Evolutionary conservation across 2,113 vertebrate species (phyloP).

Genomic region (Falcunculus frontatus): DNA sequence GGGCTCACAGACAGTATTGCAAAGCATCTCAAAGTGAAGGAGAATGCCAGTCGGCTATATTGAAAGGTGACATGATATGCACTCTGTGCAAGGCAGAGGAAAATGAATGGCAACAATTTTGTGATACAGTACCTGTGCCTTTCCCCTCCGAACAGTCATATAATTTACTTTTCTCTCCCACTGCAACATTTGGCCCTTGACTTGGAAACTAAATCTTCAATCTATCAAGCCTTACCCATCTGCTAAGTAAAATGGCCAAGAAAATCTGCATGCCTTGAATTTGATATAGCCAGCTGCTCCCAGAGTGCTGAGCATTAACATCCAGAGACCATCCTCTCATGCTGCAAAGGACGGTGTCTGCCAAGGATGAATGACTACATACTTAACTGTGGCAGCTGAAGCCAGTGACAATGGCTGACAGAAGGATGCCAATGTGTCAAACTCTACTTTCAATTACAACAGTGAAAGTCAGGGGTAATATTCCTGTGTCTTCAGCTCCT

Average conservation of each 20-base stretch:
- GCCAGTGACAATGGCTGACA: slow-evolving; percentile 15
- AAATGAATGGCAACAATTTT: slow-evolving; percentile 65
- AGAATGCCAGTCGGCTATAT: slow-evolving; percentile 32
- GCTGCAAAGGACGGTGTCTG: slow-evolving; percentile 44
- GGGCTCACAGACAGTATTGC: slow-evolving; percentile 36
- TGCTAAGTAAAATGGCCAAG: slow-evolving; percentile 71
- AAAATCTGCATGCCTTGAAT: slow-evolving; percentile 70
- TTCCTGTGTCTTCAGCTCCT: neutral
- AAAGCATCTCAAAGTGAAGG: slow-evolving; percentile 44
- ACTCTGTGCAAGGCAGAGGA: slow-evolving; percentile 55
- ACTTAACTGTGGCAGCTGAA: slow-evolving; percentile 32
- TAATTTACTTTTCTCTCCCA: slow-evolving; percentile 58
- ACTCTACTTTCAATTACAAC: slow-evolving; percentile 47
- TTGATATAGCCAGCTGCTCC: slow-evolving; percentile 62
- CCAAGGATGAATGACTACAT: slow-evolving; percentile 36
- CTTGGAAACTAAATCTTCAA: slow-evolving; percentile 66
- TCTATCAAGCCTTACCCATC: slow-evolving; percentile 70
- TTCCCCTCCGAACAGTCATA: slow-evolving; percentile 24
- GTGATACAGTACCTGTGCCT: slow-evolving; percentile 53
- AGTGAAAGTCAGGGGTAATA: slow-evolving; percentile 40
- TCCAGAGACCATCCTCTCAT: slow-evolving; percentile 47
- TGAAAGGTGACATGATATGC: slow-evolving; percentile 50
- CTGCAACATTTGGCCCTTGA: slow-evolving; percentile 68
- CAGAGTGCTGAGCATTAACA: slow-evolving; percentile 32
- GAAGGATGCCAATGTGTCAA: slow-evolving; percentile 43